Percentiles rank a stretch among this genome's conserved stretches.
These are phyloP conservation scores for Erynnis tages DNA, from an alignment of 2,888 invertebrate genomes.

Conservation along the genomic window DNA sequence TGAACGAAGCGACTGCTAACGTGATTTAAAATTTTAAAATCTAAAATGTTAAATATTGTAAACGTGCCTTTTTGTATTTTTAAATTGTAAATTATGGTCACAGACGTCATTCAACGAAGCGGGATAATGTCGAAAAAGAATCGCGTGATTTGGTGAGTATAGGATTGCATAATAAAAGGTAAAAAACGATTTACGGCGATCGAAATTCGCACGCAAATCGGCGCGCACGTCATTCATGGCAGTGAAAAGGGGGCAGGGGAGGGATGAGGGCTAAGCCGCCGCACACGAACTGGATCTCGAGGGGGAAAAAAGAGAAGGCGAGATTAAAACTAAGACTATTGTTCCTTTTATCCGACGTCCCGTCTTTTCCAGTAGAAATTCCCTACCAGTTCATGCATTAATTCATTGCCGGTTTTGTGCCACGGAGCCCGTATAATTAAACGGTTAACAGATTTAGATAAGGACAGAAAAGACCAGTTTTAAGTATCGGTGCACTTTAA, in stretches of 20 bases:
- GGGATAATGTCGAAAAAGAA: neutral
- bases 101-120: neutral
- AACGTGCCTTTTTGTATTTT: too few relatives aligned
- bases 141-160: neutral
- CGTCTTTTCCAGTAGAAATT: constrained; percentile 56
- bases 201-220: constrained; percentile 58
- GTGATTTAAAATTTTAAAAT: too few relatives aligned
- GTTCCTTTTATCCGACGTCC: constrained; percentile 66
- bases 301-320: constrained; percentile 54
- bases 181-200: neutral
- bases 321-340: constrained; percentile 78
- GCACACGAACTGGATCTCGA: constrained; percentile 65
- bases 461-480: constrained; percentile 40
- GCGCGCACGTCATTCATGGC: constrained; percentile 50
- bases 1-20: too few relatives aligned
- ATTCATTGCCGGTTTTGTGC: constrained; percentile 73
- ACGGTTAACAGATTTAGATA: constrained; percentile 60
- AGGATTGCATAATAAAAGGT: neutral
- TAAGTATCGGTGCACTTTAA: constrained; percentile 37
- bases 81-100: too few relatives aligned
- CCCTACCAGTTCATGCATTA: constrained; percentile 72
- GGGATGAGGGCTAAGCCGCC: constrained; percentile 37
- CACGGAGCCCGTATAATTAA: constrained; percentile 63
- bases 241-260: constrained; percentile 40
- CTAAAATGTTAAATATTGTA: too few relatives aligned